Base-by-base conservation (phyloP, 2,888 invertebrate species). In the Xanthorhoe designata region DNA sequence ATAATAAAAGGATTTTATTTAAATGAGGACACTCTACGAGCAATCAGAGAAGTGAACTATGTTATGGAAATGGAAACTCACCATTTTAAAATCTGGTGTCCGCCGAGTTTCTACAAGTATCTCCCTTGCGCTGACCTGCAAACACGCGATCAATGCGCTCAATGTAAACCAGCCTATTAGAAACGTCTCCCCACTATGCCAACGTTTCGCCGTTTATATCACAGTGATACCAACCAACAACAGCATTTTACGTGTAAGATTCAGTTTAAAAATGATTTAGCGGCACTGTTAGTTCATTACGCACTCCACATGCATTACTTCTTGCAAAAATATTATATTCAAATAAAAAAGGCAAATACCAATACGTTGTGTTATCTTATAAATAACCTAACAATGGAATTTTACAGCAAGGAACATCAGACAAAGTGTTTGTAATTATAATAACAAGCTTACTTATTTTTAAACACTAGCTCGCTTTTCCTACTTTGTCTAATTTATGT, bases 81-180 rank as follows among this genome's bases (percentile, higher is more conserved):
- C 92, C 90, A 87, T 83, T 83, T 89, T 91, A 85, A 83, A 91
- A 84, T 91, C 90, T 80, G 91, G 85, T 83, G 89, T 83, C 82
- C 92, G 91, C 76, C 87, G 90, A 83, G 90, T 88, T 87, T 93
- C 89, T 86, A 91, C 85, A 79, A 92, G 87, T 85, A 91, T 90
- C 89, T 88, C 92, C 88, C 91, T 90, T 82, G 91, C 88, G 88
- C 84, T 92, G 87, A 93, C 92, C 92, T 93, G 91, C 83, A 87
- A 91, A 90, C 87, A 91, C 86, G 89, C 89, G 85, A 91, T 89
- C 87, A 90, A 86, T 88, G 86, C 85, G 85, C 88, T 88, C 85
- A 88, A 84, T 89, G 84, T 84, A 86, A 87, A 84, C 82, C 80
- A 83, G 81, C 79, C 81, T 82, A 81, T 82, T 84, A 78, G 78